phyloP scores from a whole-genome alignment of 2,797 vertebrate species.

The Lacerta agilis region DNA sequence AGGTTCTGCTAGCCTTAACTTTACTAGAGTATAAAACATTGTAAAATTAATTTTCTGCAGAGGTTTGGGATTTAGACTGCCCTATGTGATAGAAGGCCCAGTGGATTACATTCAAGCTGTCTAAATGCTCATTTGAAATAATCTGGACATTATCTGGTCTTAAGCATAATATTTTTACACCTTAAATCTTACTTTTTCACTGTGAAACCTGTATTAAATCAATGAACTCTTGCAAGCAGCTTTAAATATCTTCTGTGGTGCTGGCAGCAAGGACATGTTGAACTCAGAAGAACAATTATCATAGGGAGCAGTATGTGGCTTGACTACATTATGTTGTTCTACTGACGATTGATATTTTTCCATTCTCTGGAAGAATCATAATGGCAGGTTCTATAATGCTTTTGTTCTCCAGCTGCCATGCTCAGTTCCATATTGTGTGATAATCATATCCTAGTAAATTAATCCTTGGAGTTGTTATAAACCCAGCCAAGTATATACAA shows the following conservation, averaged over 20 bases:
- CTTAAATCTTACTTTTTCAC: conserved; percentile 5
- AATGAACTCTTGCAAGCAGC: neutral
- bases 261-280: neutral
- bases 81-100: neutral
- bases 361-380: neutral
- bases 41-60: neutral
- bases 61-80: neutral
- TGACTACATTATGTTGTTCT: neutral
- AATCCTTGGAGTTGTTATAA: neutral
- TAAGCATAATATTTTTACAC: neutral
- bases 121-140: neutral
- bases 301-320: neutral
- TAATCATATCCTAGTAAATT: conserved; percentile 28
- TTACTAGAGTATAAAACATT: neutral
- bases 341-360: conserved; percentile 15
- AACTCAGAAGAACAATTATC: neutral
- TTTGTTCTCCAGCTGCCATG: neutral
- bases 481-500: neutral
- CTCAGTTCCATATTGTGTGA: neutral
- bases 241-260: neutral
- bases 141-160: neutral
- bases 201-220: neutral
- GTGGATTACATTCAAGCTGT: neutral
- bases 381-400: neutral
- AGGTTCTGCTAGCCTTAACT: neutral